Evolutionary conservation across 2,113 vertebrate genomes (phyloP).

Genomic region (Pluvialis apricaria): DNA sequence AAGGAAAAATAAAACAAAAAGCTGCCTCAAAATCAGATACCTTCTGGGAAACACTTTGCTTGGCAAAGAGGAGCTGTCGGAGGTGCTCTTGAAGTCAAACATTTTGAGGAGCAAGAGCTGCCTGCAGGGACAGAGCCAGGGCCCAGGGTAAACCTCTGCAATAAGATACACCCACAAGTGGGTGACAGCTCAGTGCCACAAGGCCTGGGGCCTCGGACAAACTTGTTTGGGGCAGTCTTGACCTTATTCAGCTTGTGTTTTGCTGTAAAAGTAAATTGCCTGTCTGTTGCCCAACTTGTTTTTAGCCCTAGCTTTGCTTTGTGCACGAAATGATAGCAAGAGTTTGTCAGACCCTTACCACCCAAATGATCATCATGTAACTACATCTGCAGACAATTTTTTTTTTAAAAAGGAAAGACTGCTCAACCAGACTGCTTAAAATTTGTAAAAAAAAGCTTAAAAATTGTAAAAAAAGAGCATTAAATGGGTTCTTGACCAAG

Average conservation of each 20-base stretch:
- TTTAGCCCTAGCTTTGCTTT: background rate
- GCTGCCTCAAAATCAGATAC: background rate
- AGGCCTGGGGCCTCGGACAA: background rate
- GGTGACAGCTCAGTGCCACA: background rate
- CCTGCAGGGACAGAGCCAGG: background rate
- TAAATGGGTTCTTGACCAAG: background rate
- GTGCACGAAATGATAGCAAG: background rate
- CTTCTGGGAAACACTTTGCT: background rate
- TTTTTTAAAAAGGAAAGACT: background rate
- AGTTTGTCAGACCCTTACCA: background rate
- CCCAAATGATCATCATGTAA: background rate
- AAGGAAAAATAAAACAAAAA: background rate
- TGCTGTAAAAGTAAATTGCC: background rate
- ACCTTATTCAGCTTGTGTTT: background rate
- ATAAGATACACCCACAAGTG: background rate
- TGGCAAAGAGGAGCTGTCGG: background rate
- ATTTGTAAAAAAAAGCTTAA: background rate
- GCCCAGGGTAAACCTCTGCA: background rate
- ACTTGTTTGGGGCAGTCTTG: background rate
- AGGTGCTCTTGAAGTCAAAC: background rate
- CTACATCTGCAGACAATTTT: background rate
- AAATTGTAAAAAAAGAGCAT: background rate
- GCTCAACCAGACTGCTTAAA: background rate
- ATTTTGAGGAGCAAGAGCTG: background rate
- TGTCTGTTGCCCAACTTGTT: background rate